Evolutionary conservation across 2,113 vertebrate genomes (phyloP).

Genomic region (Anas platyrhynchos): DNA sequence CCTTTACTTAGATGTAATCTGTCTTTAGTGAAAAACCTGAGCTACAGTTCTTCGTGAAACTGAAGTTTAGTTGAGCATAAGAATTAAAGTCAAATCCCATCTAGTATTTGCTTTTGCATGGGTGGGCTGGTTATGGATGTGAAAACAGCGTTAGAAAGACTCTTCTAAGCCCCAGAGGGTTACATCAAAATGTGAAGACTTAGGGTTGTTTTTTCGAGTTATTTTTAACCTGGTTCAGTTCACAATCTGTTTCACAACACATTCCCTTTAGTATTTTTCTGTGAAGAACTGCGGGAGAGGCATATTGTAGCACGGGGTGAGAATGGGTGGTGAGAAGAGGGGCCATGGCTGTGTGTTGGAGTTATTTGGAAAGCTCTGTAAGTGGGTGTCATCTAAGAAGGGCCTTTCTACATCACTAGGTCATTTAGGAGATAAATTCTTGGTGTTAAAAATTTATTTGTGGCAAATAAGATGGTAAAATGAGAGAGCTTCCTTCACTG

Average conservation of each 20-base stretch:
- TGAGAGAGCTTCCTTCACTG: fast-evolving
- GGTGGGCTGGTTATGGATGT: background rate
- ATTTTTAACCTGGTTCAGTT: slow-evolving; percentile 12
- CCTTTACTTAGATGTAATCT: background rate
- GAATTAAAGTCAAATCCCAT: background rate
- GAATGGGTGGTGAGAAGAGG: background rate
- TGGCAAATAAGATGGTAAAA: background rate
- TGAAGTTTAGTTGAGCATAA: background rate
- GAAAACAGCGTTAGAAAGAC: background rate
- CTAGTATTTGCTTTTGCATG: background rate
- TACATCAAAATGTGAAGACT: background rate
- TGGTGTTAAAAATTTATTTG: background rate
- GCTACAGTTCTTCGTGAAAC: background rate
- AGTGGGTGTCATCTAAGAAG: background rate
- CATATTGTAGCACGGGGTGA: background rate
- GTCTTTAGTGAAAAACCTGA: background rate
- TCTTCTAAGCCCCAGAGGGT: background rate
- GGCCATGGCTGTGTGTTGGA: background rate
- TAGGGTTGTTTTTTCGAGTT: background rate
- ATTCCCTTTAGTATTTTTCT: background rate
- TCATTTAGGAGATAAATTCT: background rate
- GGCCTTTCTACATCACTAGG: background rate
- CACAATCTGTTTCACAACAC: background rate
- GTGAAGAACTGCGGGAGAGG: background rate
- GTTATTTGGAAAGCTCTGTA: background rate